These are phyloP conservation scores for Bos indicus DNA, from an alignment of 2,113 vertebrate species.

Conservation along the genomic window DNA sequence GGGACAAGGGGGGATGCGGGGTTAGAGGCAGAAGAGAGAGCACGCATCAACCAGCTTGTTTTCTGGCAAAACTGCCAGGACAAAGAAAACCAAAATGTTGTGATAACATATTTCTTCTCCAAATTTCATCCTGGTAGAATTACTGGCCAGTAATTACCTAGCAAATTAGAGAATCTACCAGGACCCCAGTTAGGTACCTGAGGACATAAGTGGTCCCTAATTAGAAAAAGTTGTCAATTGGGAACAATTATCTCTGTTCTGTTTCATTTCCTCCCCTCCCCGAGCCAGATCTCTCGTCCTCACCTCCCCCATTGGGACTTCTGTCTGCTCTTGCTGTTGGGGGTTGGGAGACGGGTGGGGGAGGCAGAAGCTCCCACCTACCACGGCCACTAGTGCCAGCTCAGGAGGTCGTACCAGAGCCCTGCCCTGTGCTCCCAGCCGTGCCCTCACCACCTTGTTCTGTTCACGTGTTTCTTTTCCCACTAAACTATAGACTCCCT, in stretches of 20 bases:
- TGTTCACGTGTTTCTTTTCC: not conserved
- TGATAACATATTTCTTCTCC: conserved; percentile 73
- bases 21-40: not conserved
- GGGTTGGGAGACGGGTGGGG: fast-evolving
- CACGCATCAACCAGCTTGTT: not conserved
- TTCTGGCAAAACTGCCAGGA: conserved; percentile 14
- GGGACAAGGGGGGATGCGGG: fast-evolving
- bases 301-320: not conserved
- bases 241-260: conserved; percentile 73
- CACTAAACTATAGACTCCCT: not conserved
- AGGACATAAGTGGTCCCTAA: conserved; percentile 84
- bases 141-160: conserved; percentile 82
- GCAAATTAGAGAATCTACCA: conserved; percentile 79
- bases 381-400: not conserved
- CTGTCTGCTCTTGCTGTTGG: not conserved
- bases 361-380: not conserved
- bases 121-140: conserved; percentile 78
- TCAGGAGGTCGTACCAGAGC: fast-evolving
- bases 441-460: not conserved
- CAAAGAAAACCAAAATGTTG: conserved; percentile 78
- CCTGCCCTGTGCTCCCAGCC: not conserved
- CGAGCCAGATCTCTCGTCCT: conserved; percentile 45
- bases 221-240: conserved; percentile 84
- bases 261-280: not conserved
- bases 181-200: conserved; percentile 81